Evolutionary conservation across 2,797 vertebrate species (phyloP), one percentile per base, ranked within the genome.

Genomic region (Urocyon cinereoargenteus): DNA sequence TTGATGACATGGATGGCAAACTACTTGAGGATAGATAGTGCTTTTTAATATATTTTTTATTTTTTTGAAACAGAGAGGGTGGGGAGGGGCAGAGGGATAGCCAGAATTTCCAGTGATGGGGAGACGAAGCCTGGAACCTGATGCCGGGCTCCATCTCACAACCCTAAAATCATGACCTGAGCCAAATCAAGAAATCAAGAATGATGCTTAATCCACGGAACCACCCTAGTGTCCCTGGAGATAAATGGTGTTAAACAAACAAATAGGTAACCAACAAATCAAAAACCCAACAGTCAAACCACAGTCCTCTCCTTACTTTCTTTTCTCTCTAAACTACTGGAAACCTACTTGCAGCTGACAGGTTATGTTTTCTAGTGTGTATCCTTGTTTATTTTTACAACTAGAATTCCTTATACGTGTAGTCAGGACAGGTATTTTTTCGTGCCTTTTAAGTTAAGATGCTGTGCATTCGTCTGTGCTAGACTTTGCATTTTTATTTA

Each of bases 361-460:
- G 55, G 40, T 31, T 73, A 18, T 31, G 87, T 94, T 93, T 90
- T 83, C 13, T 36, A 88, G 11, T 55, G 7, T 90, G 4, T 34
- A 49, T 77, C 31, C 19, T 68, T 55, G n/a, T 57, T 68, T 36
- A 88, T 40, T 89, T 96, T 91, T 59, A 77, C 5, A 72, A 64
- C 28, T 5, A 66, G 64, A 90, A 34, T 90, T 90, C 31, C 26
- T 75, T 66, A 3, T 28, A 55, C 40, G 13, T 92, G 26, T 88
- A 89, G 49, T 18, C 22, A 59, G 72, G 53, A 53, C 31, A 73
- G 7, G 40, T 59, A 68, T 61, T 77, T 57, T 73, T 77, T 61
- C 81, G 40, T 64, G 51, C 31, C 55, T 84, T 90, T 94, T 84
- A 91, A 78, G 12, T 57, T 88, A 91, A 86, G 91, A 82, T 84